phyloP scores from a whole-genome alignment of 2,888 invertebrate genomes.

The Anagyrus pseudococci region DNA sequence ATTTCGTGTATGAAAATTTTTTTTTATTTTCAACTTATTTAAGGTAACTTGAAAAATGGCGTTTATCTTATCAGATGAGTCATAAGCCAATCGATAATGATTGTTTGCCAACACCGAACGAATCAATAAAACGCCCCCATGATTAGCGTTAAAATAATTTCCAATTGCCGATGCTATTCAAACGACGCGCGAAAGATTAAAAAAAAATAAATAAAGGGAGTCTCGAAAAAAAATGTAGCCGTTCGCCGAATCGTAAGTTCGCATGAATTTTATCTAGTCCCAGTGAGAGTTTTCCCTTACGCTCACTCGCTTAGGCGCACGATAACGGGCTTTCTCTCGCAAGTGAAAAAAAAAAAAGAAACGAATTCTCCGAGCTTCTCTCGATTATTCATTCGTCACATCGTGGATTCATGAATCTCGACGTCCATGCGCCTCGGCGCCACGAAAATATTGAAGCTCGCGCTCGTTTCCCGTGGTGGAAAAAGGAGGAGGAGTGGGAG shows the following conservation, averaged over 20 bases:
- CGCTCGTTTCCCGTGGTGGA: too few relatives aligned
- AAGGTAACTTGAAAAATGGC: too few relatives aligned
- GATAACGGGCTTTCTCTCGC: conserved; percentile 5
- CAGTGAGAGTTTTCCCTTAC: neutral
- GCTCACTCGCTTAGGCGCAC: neutral
- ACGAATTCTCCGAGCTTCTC: neutral
- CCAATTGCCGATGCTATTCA: too few relatives aligned
- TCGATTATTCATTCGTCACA: conserved; percentile 40
- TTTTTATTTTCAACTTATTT: too few relatives aligned
- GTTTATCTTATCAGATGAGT: too few relatives aligned
- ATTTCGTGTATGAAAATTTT: too few relatives aligned
- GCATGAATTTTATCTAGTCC: too few relatives aligned
- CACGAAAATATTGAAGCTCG: conserved; percentile 34
- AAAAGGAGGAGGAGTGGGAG: too few relatives aligned
- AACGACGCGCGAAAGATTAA: neutral
- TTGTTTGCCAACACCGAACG: too few relatives aligned
- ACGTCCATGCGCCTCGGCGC: conserved; percentile 28
- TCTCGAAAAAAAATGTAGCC: neutral
- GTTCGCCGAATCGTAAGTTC: conserved; percentile 23
- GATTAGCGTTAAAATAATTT: too few relatives aligned
- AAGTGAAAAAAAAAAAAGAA: conserved; percentile 10
- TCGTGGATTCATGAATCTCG: conserved; percentile 34
- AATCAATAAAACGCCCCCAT: too few relatives aligned
- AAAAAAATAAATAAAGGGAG: conserved; percentile 11
- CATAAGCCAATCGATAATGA: too few relatives aligned